Conservation (phyloP, 2,797 vertebrate species). For the Zenarchopterus dispar region DNA sequence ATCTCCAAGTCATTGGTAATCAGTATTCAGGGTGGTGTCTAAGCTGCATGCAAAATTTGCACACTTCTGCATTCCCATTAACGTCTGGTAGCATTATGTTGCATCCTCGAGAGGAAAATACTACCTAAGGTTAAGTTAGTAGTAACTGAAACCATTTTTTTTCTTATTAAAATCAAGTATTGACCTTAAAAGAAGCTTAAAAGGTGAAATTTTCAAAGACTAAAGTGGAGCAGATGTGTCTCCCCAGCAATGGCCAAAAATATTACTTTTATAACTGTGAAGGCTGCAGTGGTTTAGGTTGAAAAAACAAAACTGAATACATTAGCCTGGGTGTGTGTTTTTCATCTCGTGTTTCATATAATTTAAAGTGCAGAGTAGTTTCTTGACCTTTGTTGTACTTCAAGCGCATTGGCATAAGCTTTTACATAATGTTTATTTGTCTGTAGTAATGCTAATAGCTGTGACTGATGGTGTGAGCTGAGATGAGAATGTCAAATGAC, state of each 20-base stretch:
- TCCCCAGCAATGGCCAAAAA: no score
- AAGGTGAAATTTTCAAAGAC: background rate
- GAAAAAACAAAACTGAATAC: background rate
- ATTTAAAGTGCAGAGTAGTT: constrained; percentile 6
- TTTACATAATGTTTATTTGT: constrained; percentile 39
- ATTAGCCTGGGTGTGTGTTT: background rate
- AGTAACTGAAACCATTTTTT: constrained; percentile 21
- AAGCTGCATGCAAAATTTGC: constrained; percentile 52
- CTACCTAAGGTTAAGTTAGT: constrained; percentile 22
- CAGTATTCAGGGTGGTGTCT: constrained; percentile 53
- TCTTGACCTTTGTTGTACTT: constrained; percentile 27
- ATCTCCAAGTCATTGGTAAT: constrained; percentile 69
- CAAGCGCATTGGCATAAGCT: constrained; percentile 28
- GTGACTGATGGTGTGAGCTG: constrained; percentile 49
- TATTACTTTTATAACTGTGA: background rate
- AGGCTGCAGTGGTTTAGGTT: background rate
- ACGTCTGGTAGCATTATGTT: constrained; percentile 22
- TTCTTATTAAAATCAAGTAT: constrained; percentile 2
- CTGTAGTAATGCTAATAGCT: constrained; percentile 33
- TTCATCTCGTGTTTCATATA: background rate
- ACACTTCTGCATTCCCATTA: constrained; percentile 28
- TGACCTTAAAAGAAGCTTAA: background rate
- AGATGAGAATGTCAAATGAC: constrained; percentile 67
- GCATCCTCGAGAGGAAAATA: constrained; percentile 13
- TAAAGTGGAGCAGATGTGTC: background rate